Evolutionary conservation across 1,140 invertebrate genomes (phyloP), one percentile per base, ranked within the genome.

Genomic region (Rhagoletis zephyria): DNA sequence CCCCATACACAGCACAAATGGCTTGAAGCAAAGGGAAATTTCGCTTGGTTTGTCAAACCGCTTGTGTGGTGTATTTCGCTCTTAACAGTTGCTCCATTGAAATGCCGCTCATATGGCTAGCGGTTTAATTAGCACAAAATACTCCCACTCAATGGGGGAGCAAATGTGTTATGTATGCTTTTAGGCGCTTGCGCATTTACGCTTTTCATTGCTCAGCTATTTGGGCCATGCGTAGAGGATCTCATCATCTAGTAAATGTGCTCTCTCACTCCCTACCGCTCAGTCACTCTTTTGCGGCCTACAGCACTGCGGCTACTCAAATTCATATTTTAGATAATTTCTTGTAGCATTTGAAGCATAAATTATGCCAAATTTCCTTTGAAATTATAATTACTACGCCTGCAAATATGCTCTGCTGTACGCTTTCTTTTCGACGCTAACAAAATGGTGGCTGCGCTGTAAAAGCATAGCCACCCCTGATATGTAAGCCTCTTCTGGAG

Each of bases 51-150:
- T n/a, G n/a, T n/a, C n/a, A n/a, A n/a, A n/a, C n/a, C n/a, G n/a
- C n/a, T n/a, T n/a, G n/a, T n/a, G n/a, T n/a, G n/a, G n/a, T n/a
- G n/a, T n/a, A n/a, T n/a, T n/a, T n/a, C n/a, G n/a, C n/a, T n/a
- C n/a, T n/a, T n/a, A n/a, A 42, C 74, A 16, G 48, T 56, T 48
- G 45, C 74, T 81, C 74, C 56, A 30, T 56, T 81, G 48, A 19
- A 56, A 56, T 56, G 16, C 74, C 19, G 30, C 16, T 56, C 70
- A 0, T 30, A 74, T 74, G 3, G 14, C 10, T 48, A 74, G n/a
- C 42, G 14, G 48, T 59, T 59, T 81, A 81, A 56, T 81, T 81
- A 51, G 70, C 70, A 51, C n/a, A 6, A n/a, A 74, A 48, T 74
- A 74, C 67, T 74, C 67, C 42, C 42, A 48, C 42, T 6, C 1